A percentile compares a stretch with the other conserved stretches of the same genome.
Evolutionary conservation across 2,888 invertebrate species (phyloP).

Genomic region (Trichopria drosophilae): DNA sequence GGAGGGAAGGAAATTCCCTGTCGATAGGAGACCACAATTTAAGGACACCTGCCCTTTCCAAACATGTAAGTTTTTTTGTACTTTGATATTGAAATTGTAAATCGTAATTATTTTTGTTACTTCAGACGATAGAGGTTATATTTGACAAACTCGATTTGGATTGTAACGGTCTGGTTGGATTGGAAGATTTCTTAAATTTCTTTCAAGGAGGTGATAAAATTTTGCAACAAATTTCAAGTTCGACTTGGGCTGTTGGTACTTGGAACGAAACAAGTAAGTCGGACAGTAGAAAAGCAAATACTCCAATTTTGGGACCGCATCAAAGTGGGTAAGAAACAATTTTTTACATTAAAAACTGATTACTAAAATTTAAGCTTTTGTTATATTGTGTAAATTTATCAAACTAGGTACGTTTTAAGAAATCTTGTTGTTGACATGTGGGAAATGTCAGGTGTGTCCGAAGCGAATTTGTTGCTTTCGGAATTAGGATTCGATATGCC

Average conservation of each 20-base stretch:
- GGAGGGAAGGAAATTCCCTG: slow-evolving; percentile 65
- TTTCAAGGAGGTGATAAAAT: slow-evolving; percentile 61
- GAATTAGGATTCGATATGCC: slow-evolving; percentile 69
- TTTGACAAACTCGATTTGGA: slow-evolving; percentile 69
- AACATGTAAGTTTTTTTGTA: slow-evolving; percentile 59
- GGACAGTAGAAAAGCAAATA: slow-evolving; percentile 38
- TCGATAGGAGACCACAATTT: slow-evolving; percentile 60
- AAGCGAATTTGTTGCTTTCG: slow-evolving; percentile 67
- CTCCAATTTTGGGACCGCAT: slow-evolving; percentile 40
- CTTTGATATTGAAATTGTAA: not conserved
- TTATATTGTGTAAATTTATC: slow-evolving; percentile 10
- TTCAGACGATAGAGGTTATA: slow-evolving; percentile 63
- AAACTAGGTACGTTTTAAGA: slow-evolving; percentile 35
- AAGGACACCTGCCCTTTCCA: slow-evolving; percentile 68
- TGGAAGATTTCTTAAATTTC: slow-evolving; percentile 67
- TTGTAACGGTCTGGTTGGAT: slow-evolving; percentile 67
- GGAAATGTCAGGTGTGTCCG: slow-evolving; percentile 71
- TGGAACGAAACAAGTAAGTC: slow-evolving; percentile 40
- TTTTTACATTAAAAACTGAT: too few species aligned
- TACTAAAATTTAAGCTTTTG: too few species aligned
- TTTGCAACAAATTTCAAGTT: slow-evolving; percentile 39
- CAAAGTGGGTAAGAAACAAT: slow-evolving; percentile 40
- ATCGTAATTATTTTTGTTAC: slow-evolving; percentile 13
- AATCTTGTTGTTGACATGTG: slow-evolving; percentile 69
- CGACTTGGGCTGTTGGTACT: slow-evolving; percentile 42